These are phyloP conservation scores for Diabrotica balteata DNA, from an alignment of 2,888 invertebrate genomes.

Conservation along the genomic window DNA sequence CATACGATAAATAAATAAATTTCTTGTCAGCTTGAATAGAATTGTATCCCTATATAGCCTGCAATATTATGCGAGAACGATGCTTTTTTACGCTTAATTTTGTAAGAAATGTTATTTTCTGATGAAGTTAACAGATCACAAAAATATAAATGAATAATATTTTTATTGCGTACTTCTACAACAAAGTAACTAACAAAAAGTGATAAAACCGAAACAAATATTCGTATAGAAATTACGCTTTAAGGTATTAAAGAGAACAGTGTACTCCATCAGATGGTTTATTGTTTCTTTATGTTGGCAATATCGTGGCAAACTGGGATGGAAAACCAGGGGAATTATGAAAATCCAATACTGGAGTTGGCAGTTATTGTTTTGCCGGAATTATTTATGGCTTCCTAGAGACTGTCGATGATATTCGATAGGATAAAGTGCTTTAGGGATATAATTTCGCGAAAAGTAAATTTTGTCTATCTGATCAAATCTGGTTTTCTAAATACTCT, in stretches of 20 bases:
- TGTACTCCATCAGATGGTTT: constrained; percentile 32
- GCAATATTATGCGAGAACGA: too few relatives aligned
- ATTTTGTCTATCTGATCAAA: constrained; percentile 2
- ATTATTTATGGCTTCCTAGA: constrained; percentile 50
- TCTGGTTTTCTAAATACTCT: constrained; percentile 4
- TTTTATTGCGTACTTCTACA: too few relatives aligned
- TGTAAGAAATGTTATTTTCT: too few relatives aligned
- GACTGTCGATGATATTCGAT: constrained; percentile 48
- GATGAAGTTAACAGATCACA: too few relatives aligned
- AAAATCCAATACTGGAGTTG: constrained; percentile 54
- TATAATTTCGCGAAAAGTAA: constrained; percentile 13
- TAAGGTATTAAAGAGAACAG: constrained; percentile 6
- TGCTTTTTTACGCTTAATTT: too few relatives aligned
- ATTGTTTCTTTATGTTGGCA: constrained; percentile 42
- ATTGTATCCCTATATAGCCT: too few relatives aligned
- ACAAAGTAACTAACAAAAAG: too few relatives aligned
- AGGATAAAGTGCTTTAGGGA: constrained; percentile 19
- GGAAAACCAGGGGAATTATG: constrained; percentile 47
- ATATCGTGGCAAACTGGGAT: constrained; percentile 38
- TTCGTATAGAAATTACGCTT: neutral
- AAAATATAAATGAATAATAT: too few relatives aligned
- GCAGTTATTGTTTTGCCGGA: constrained; percentile 52
- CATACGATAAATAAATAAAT: too few relatives aligned
- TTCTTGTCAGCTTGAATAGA: too few relatives aligned
- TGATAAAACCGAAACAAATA: neutral